Evolutionary conservation across 2,888 invertebrate species (phyloP).

Genomic region (Hemithea aestivaria): DNA sequence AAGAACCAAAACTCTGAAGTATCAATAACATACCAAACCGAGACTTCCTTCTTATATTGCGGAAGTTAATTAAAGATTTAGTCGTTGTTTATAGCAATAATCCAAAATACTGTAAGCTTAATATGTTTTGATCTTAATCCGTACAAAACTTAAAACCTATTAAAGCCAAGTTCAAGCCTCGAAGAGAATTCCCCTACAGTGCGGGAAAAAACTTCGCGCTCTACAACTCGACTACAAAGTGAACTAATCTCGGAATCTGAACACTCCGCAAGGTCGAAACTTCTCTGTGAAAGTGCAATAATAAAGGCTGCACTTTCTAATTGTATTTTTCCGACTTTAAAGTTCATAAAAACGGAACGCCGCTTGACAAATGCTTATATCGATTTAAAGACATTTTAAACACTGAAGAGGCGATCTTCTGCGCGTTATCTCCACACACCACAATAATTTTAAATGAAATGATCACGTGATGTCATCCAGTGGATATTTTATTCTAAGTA

Average conservation of each 20-base stretch:
- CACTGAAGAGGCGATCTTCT: slow-evolving; percentile 46
- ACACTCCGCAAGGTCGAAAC: slow-evolving; percentile 49
- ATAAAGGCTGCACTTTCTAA: slow-evolving; percentile 46
- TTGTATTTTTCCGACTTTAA: slow-evolving; percentile 40
- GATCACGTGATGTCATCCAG: slow-evolving; percentile 48
- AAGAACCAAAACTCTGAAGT: too few relatives aligned
- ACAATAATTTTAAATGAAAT: slow-evolving; percentile 58
- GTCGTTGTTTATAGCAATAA: too few relatives aligned
- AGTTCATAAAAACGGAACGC: slow-evolving; percentile 39
- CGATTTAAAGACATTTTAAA: slow-evolving; percentile 26
- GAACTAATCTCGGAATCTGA: slow-evolving; percentile 57
- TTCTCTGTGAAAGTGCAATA: slow-evolving; percentile 38
- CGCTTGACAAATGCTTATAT: slow-evolving; percentile 46
- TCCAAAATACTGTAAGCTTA: too few relatives aligned
- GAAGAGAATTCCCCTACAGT: slow-evolving; percentile 43
- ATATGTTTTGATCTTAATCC: background rate
- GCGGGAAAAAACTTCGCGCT: slow-evolving; percentile 47
- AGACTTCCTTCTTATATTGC: too few relatives aligned
- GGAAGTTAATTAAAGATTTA: too few relatives aligned
- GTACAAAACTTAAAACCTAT: too few relatives aligned
- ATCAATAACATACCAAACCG: too few relatives aligned
- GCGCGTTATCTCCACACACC: slow-evolving; percentile 42
- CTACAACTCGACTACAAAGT: slow-evolving; percentile 51
- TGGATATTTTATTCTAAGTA: slow-evolving; percentile 34
- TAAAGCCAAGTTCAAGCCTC: slow-evolving; percentile 25